Conservation (phyloP, 1,140 invertebrate species). For the Zaprionus vittiger region DNA sequence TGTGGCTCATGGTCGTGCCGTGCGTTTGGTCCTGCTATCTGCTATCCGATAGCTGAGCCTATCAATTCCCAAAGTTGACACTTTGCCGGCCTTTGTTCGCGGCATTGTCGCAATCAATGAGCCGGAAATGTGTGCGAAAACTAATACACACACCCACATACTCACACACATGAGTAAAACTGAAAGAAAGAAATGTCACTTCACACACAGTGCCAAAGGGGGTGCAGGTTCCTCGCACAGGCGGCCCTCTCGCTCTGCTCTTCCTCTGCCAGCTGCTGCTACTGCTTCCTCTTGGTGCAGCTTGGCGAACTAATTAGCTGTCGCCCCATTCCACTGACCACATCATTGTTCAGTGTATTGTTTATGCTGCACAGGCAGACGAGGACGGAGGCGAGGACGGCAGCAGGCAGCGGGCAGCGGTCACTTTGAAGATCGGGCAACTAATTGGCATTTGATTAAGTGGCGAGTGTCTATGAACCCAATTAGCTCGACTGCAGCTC, state of each 20-base stretch:
- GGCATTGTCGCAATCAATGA: constrained; percentile 46
- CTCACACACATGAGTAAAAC: neutral
- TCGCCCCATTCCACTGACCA: neutral
- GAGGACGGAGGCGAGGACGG: neutral
- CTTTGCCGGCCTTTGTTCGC: constrained; percentile 45
- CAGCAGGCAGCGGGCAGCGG: neutral
- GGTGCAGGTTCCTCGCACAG: constrained; percentile 13
- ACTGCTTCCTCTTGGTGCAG: neutral
- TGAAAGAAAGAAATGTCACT: neutral
- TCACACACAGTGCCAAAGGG: neutral
- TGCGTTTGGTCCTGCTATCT: constrained; percentile 1
- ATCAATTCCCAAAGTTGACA: constrained; percentile 56
- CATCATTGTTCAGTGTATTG: constrained; percentile 34
- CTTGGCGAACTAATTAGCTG: constrained; percentile 34
- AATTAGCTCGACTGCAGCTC: constrained; percentile 17
- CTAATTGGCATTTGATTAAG: constrained; percentile 54
- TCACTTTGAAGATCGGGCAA: constrained; percentile 18
- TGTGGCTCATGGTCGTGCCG: neutral
- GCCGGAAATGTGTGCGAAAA: constrained; percentile 45
- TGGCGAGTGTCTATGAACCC: constrained; percentile 29
- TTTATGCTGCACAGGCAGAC: neutral
- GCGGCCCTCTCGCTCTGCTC: neutral
- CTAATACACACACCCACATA: constrained; percentile 6
- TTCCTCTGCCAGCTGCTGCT: neutral
- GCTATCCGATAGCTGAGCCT: constrained; percentile 39